Conservation (phyloP, 2,113 vertebrate species). For the Petromus typicus region DNA sequence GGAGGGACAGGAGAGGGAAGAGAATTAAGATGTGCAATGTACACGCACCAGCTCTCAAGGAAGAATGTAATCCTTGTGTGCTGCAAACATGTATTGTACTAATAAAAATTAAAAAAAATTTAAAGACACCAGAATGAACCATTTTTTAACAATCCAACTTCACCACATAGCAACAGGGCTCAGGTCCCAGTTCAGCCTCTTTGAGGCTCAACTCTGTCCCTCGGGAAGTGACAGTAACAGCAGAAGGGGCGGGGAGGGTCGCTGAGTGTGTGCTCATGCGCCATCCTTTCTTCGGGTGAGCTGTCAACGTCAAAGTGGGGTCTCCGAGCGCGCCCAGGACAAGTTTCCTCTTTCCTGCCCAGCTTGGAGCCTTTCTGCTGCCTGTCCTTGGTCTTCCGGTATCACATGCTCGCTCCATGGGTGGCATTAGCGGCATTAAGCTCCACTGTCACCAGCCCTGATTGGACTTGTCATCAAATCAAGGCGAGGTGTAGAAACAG, state of each 20-base stretch:
- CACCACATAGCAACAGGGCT: too few relatives aligned
- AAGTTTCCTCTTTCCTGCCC: not conserved
- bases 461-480: slow-evolving; percentile 52
- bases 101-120: not conserved
- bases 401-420: not conserved
- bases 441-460: slow-evolving; percentile 46
- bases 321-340: not conserved
- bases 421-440: slow-evolving; percentile 35
- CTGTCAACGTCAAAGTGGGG: not conserved
- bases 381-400: not conserved
- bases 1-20: not conserved
- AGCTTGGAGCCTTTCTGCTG: not conserved
- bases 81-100: not conserved
- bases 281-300: not conserved
- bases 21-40: not conserved
- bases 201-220: not conserved
- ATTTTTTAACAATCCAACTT: not conserved
- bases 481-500: not conserved
- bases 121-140: not conserved
- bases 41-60: not conserved
- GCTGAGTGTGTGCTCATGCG: not conserved
- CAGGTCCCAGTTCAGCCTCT: not conserved
- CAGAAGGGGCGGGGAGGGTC: not conserved
- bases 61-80: not conserved
- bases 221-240: not conserved